Conservation (phyloP, 2,113 vertebrate species). For the Oryzias javanicus region DNA sequence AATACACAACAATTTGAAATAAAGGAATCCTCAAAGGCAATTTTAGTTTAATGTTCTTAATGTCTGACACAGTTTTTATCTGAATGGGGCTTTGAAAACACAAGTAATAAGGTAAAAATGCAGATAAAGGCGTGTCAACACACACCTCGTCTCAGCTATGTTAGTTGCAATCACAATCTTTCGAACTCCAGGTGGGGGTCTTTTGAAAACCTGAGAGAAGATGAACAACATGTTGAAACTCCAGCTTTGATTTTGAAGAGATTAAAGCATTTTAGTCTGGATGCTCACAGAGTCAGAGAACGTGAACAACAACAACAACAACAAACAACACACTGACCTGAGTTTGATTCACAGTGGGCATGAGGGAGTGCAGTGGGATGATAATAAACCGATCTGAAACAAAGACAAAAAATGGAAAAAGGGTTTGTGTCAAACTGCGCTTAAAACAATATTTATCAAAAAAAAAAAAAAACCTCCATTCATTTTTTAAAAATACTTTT, state of each 20-base stretch:
- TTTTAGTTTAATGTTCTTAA: too few relatives aligned
- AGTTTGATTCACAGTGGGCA: slow-evolving; percentile 97
- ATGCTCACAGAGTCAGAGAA: not conserved
- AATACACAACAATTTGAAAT: too few relatives aligned
- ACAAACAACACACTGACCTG: slow-evolving; percentile 80
- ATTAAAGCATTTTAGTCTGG: too few relatives aligned
- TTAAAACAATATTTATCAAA: too few relatives aligned
- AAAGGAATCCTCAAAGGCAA: too few relatives aligned
- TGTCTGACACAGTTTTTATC: too few relatives aligned
- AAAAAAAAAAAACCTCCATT: too few relatives aligned
- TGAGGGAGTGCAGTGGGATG: slow-evolving; percentile 96
- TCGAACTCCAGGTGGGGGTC: slow-evolving; percentile 89
- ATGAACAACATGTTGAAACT: slow-evolving; percentile 35
- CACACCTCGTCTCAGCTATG: slow-evolving; percentile 97
- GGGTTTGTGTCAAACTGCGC: not conserved
- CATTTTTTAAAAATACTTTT: too few relatives aligned
- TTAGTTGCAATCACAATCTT: slow-evolving; percentile 99
- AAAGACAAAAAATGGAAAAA: slow-evolving; percentile 2
- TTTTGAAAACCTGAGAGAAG: slow-evolving; percentile 90
- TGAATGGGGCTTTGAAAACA: too few relatives aligned
- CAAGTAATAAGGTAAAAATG: too few relatives aligned
- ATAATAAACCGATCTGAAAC: slow-evolving; percentile 93
- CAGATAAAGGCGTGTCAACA: not conserved
- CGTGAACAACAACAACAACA: slow-evolving; percentile 14
- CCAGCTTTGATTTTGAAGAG: slow-evolving; percentile 8